Percentiles rank a stretch among this genome's conserved stretches.
Evolutionary conservation across 2,797 vertebrate genomes (phyloP).

Genomic region (Balearica regulorum): DNA sequence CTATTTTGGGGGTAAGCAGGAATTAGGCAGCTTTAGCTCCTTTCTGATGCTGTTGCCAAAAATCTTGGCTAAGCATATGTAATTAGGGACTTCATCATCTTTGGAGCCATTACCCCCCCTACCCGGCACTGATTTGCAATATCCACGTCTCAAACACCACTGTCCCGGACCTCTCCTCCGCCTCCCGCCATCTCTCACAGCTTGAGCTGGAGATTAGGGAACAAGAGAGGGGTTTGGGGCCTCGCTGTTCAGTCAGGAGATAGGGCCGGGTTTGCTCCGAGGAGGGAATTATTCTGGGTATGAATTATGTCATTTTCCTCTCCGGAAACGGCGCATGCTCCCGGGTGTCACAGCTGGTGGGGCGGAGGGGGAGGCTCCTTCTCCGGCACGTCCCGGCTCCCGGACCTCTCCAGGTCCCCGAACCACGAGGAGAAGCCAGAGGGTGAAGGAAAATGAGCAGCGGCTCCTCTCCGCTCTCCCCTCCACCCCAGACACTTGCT

Average conservation of each 20-base stretch:
- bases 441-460: background rate
- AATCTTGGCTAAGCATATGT: background rate
- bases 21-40: conserved; percentile 34
- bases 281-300: conserved; percentile 65
- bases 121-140: background rate
- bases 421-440: background rate
- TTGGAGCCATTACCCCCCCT: background rate
- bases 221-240: conserved; percentile 14
- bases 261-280: conserved; percentile 3
- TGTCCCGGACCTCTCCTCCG: background rate
- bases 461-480: background rate
- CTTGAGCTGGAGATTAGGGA: conserved; percentile 19
- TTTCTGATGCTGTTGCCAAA: conserved; percentile 50
- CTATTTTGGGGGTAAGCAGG: conserved; percentile 34
- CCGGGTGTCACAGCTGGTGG: conserved; percentile 37
- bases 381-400: background rate
- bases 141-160: background rate
- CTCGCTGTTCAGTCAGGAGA: background rate
- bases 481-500: background rate
- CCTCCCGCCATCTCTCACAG: background rate
- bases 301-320: conserved; percentile 70
- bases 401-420: background rate
- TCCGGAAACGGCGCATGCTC: conserved; percentile 52
- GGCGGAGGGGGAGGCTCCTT: background rate
- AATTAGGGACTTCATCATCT: background rate